Evolutionary conservation across 2,797 vertebrate species (phyloP).

Genomic region (Sciurus vulgaris): DNA sequence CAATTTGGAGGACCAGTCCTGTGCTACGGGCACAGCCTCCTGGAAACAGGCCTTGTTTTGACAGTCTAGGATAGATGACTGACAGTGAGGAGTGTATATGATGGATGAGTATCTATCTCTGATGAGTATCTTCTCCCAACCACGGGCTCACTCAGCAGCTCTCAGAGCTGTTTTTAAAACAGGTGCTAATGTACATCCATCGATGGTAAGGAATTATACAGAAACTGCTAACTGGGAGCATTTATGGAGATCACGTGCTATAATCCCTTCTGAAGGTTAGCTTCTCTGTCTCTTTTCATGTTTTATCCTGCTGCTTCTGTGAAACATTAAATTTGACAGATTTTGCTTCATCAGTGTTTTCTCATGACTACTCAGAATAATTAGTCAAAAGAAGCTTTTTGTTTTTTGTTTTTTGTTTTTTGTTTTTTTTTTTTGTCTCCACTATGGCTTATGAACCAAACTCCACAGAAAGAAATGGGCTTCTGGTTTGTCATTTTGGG

Average conservation of each 20-base stretch:
- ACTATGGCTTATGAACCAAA: background rate
- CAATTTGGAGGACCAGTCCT: background rate
- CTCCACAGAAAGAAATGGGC: background rate
- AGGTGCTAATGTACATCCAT: slow-evolving; percentile 51
- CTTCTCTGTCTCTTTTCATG: background rate
- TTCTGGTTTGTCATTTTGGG: background rate
- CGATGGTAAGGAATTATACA: background rate
- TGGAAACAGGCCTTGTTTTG: slow-evolving; percentile 41
- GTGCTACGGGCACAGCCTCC: background rate
- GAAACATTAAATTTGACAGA: slow-evolving; percentile 17
- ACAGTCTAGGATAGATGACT: background rate
- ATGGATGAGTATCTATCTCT: background rate
- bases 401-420: rapidly evolving
- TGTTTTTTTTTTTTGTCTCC: background rate
- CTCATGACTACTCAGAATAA: slow-evolving; percentile 40
- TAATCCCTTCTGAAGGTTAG: background rate
- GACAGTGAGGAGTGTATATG: background rate
- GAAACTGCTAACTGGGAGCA: background rate
- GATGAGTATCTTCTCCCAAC: background rate
- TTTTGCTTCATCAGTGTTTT: slow-evolving; percentile 41
- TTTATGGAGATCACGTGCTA: background rate
- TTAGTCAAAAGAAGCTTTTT: background rate
- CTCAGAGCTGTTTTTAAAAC: slow-evolving; percentile 31
- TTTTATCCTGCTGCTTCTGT: background rate
- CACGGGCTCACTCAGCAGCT: background rate